These are phyloP conservation scores for Xerus rutilus DNA, from an alignment of 2,797 vertebrate species.

Conservation along the genomic window DNA sequence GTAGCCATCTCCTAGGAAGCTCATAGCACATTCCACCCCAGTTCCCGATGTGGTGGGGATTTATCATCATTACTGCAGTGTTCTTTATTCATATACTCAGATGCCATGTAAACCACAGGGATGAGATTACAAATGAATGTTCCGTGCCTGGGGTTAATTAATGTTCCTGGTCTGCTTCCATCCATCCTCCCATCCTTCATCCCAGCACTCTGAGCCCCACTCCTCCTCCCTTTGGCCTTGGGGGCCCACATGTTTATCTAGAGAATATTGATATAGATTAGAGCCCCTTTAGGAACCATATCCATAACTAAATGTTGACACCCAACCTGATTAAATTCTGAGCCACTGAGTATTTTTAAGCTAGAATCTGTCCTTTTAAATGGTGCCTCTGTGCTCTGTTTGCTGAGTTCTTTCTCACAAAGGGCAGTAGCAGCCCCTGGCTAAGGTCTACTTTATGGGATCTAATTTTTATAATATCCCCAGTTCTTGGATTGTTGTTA, in stretches of 20 bases:
- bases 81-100: neutral
- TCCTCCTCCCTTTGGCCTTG: slow-evolving; percentile 22
- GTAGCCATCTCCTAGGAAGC: slow-evolving; percentile 1
- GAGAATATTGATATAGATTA: slow-evolving; percentile 53
- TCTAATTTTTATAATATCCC: neutral
- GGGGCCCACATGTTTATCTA: slow-evolving; percentile 17
- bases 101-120: slow-evolving; percentile 2
- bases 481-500: neutral
- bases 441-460: neutral
- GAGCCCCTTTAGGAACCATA: neutral
- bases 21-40: neutral
- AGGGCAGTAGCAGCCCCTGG: neutral
- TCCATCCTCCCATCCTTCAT: slow-evolving; percentile 2
- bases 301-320: slow-evolving; percentile 52
- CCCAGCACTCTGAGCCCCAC: neutral
- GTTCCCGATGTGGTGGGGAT: neutral
- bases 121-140: neutral
- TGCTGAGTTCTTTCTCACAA: neutral
- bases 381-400: neutral
- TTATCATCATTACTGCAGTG: slow-evolving; percentile 10
- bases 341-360: neutral
- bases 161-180: neutral
- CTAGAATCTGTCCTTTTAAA: neutral
- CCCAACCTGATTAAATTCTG: slow-evolving; percentile 43
- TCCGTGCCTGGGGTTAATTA: slow-evolving; percentile 8